phyloP scores from a whole-genome alignment of 2,888 invertebrate genomes.

The Steinernema hermaphroditum region DNA sequence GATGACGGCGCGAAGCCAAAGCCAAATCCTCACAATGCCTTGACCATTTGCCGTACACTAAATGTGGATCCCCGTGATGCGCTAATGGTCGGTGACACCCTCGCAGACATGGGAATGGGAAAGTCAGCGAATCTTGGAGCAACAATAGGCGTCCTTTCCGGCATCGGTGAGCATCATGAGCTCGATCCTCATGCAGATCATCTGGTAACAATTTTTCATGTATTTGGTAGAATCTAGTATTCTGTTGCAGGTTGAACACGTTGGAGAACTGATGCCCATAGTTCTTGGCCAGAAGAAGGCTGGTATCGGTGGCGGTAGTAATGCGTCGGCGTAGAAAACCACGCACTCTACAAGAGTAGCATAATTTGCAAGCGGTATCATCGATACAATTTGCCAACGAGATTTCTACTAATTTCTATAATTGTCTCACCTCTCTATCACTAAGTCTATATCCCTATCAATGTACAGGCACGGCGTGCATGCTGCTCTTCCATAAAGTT shows the following conservation, averaged over 20 bases:
- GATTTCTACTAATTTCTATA: not conserved
- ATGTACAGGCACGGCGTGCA: not conserved
- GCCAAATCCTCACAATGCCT: conserved; percentile 68
- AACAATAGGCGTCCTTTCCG: conserved; percentile 69
- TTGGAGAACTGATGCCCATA: conserved; percentile 54
- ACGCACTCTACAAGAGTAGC: not conserved
- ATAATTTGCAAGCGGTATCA: not conserved
- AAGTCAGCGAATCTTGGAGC: conserved; percentile 68
- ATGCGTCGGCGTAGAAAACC: not conserved
- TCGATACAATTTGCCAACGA: not conserved
- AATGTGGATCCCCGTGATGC: conserved; percentile 62
- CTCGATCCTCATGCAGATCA: conserved; percentile 59
- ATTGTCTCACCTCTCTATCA: too few species aligned
- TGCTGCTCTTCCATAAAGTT: not conserved
- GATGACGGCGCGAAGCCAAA: conserved; percentile 68
- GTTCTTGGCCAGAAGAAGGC: conserved; percentile 33
- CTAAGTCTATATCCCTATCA: not conserved
- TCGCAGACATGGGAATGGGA: conserved; percentile 69
- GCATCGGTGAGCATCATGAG: conserved; percentile 62
- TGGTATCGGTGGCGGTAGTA: not conserved
- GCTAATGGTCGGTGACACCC: conserved; percentile 69
- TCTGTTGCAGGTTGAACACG: conserved; percentile 57
- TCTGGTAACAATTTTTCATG: conserved; percentile 46
- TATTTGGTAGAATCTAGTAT: not conserved
- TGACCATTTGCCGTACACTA: conserved; percentile 58